phyloP scores from a whole-genome alignment of 2,888 invertebrate species.

The Catocala fraxini region DNA sequence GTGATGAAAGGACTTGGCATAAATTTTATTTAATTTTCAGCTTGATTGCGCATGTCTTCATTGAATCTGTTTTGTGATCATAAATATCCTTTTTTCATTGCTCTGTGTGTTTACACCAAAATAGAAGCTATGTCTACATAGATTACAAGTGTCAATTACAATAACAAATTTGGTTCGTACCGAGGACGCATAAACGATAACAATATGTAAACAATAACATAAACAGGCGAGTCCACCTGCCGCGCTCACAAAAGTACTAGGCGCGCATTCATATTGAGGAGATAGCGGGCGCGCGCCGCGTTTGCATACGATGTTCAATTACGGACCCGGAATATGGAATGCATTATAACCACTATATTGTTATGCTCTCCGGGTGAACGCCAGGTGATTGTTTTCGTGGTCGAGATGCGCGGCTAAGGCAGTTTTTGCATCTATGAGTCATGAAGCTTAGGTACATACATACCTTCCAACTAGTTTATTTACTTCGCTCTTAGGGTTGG shows the following conservation, averaged over 20 bases:
- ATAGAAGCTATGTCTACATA: neutral
- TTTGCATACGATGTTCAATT: constrained; percentile 85
- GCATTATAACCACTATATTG: constrained; percentile 70
- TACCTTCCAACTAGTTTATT: neutral
- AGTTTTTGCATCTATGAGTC: constrained; percentile 44
- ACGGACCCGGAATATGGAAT: constrained; percentile 78
- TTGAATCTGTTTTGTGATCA: constrained; percentile 26
- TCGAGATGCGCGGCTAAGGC: constrained; percentile 40
- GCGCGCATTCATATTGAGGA: constrained; percentile 79
- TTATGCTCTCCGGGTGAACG: constrained; percentile 67
- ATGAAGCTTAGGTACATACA: neutral
- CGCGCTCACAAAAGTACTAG: constrained; percentile 65
- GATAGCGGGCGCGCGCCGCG: constrained; percentile 74
- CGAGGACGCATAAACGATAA: constrained; percentile 33
- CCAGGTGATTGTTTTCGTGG: constrained; percentile 61
- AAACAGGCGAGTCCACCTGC: constrained; percentile 74
- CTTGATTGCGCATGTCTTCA: constrained; percentile 25
- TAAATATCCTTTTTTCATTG: constrained; percentile 16
- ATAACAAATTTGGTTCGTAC: constrained; percentile 24
- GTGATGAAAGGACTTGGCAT: constrained; percentile 27
- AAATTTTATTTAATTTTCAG: constrained; percentile 35
- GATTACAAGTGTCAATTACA: constrained; percentile 20
- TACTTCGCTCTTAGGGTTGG: no score
- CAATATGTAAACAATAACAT: constrained; percentile 61
- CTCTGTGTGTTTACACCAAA: neutral